Percentiles rank a stretch among this genome's conserved stretches.
Evolutionary conservation across 2,888 invertebrate species (phyloP).

Genomic region (Abrostola triplasia): DNA sequence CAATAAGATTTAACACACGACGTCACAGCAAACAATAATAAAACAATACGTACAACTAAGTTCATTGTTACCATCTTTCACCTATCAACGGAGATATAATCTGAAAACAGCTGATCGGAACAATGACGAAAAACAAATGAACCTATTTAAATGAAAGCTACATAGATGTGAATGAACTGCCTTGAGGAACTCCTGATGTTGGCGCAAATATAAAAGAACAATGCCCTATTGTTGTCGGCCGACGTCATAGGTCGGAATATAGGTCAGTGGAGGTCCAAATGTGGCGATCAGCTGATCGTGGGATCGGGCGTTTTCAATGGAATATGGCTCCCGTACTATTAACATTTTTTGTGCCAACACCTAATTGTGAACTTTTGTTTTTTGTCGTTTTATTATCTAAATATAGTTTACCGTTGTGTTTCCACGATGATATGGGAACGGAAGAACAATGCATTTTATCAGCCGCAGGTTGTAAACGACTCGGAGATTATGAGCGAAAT

Average conservation of each 20-base stretch:
- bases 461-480: conserved; percentile 47
- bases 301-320: conserved; percentile 67
- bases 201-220: conserved; percentile 87
- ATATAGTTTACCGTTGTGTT: conserved; percentile 35
- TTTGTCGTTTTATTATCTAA: conserved; percentile 33
- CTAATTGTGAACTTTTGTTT: conserved; percentile 54
- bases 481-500: conserved; percentile 48
- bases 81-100: conserved; percentile 81
- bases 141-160: conserved; percentile 71
- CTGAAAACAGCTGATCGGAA: conserved; percentile 85
- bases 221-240: conserved; percentile 85
- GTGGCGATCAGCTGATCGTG: conserved; percentile 84
- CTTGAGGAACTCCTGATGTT: conserved; percentile 85
- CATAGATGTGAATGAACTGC: conserved; percentile 86
- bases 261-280: conserved; percentile 85
- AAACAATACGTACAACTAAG: conserved; percentile 72
- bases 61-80: conserved; percentile 78
- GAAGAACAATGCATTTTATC: conserved; percentile 49
- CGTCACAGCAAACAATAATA: conserved; percentile 64
- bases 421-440: conserved; percentile 47
- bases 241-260: conserved; percentile 86
- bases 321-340: conserved; percentile 58
- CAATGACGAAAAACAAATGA: conserved; percentile 86
- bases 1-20: conserved; percentile 77
- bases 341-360: conserved; percentile 53